These are phyloP conservation scores for Apus apus DNA, from an alignment of 2,113 vertebrate genomes.

Conservation along the genomic window DNA sequence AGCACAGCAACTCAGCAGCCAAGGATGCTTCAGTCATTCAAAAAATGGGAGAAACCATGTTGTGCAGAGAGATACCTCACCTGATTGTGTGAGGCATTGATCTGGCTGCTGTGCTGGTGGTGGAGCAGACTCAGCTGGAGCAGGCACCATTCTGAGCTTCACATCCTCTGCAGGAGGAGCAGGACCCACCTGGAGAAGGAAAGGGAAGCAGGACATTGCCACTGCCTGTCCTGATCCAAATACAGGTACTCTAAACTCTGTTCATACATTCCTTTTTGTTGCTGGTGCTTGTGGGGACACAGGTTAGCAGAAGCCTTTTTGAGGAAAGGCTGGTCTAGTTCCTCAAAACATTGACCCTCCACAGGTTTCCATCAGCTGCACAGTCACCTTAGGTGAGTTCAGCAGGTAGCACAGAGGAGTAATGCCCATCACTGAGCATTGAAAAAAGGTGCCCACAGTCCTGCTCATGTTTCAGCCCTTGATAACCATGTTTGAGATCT, in stretches of 20 bases:
- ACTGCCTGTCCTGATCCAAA: background rate
- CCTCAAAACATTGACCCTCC: background rate
- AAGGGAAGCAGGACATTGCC: background rate
- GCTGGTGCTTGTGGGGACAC: background rate
- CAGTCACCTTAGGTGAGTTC: background rate
- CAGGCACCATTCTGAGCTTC: background rate
- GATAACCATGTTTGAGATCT: background rate
- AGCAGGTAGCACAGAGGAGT: background rate
- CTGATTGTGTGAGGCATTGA: background rate
- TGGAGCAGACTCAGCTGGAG: background rate
- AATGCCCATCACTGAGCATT: background rate
- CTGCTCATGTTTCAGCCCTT: background rate
- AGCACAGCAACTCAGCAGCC: background rate
- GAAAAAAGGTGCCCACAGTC: background rate
- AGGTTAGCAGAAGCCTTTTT: background rate
- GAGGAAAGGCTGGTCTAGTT: background rate
- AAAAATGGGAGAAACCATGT: background rate
- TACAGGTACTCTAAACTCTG: background rate
- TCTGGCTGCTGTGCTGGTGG: background rate
- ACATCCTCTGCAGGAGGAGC: background rate
- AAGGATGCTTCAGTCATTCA: background rate
- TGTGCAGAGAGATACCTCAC: background rate
- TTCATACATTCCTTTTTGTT: background rate
- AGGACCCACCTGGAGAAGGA: background rate
- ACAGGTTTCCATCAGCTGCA: background rate